Evolutionary conservation across 2,113 vertebrate genomes (phyloP).

Genomic region (Vireo altiloquus): DNA sequence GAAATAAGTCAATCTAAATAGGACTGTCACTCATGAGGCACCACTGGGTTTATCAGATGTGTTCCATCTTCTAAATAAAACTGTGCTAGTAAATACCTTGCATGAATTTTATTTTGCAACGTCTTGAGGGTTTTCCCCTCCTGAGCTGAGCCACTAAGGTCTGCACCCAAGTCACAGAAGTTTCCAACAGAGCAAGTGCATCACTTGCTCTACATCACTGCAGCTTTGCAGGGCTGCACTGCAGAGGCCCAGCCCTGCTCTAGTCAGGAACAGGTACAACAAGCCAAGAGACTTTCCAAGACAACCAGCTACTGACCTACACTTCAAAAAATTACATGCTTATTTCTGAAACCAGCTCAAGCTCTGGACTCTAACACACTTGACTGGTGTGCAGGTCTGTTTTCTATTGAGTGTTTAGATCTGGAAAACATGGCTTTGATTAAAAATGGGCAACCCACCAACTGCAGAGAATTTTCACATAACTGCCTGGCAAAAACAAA

Average conservation of each 20-base stretch:
- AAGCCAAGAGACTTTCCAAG: background rate
- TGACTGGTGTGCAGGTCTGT: slow-evolving; percentile 3
- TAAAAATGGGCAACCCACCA: slow-evolving; percentile 47
- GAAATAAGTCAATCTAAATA: background rate
- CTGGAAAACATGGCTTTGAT: slow-evolving; percentile 22
- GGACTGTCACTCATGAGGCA: background rate
- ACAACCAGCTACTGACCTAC: slow-evolving; percentile 21
- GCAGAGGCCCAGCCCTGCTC: background rate
- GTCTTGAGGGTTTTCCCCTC: background rate
- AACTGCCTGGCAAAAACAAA: background rate
- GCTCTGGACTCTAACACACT: background rate
- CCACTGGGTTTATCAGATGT: background rate
- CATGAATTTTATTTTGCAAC: background rate
- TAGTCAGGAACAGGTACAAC: background rate
- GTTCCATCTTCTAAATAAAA: background rate
- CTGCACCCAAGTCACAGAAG: background rate
- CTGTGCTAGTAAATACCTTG: background rate
- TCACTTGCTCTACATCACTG: background rate
- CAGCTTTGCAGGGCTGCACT: background rate
- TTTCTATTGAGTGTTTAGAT: slow-evolving; percentile 25
- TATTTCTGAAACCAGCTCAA: slow-evolving; percentile 17
- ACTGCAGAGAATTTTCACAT: slow-evolving; percentile 26
- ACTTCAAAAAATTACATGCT: slow-evolving; percentile 17
- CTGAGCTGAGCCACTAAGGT: background rate
- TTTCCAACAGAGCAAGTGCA: background rate